Base-by-base conservation (phyloP, 2,888 invertebrate species). In the Synanthedon andrenaeformis region DNA sequence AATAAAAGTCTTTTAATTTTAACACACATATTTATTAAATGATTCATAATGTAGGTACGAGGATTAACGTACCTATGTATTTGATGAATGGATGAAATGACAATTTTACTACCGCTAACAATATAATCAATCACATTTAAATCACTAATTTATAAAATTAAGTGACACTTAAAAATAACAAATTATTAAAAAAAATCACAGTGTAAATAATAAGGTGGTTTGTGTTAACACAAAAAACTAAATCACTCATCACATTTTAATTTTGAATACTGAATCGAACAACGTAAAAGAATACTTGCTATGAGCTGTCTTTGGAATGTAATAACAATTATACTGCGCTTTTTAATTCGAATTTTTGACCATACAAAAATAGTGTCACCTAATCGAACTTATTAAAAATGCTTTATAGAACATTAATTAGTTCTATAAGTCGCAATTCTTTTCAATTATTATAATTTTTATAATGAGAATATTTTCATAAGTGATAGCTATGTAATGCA, bases 41-140 rank as follows among this genome's bases (percentile, higher is more conserved):
- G 14, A 13, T 45, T 45, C 12, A 45, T 45, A 13, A 13, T 13
- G 14, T 45, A n/a, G 11, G 10, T 5, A 49, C 53, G 45, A 17
- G 55, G 63, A 56, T 76, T 76, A 41, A 64, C 74, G 41, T 62
- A 62, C 3, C 3, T 35, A 10, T 35, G 10, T 35, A 35, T 35
- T 23, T 35, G 35, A 45, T 45, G 14, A 45, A 45, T 4, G 8
- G 11, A n/a, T 45, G 45, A 45, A 45, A n/a, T 14, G 45, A 45
- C 11, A 35, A 35, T 45, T 45, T 12, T 13, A 45, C 14, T 45
- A 12, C 14, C 14, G 4, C 45, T 45, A 45, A 13, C 45, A 45
- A 45, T 45, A 45, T 13, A 57, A 62, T 62, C 61, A 56, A 62
- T 62, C 61, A 63, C 60, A 61, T 56, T 4, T 17, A 58, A 55